phyloP scores from a whole-genome alignment of 2,888 invertebrate genomes.

The Apantesis nais region DNA sequence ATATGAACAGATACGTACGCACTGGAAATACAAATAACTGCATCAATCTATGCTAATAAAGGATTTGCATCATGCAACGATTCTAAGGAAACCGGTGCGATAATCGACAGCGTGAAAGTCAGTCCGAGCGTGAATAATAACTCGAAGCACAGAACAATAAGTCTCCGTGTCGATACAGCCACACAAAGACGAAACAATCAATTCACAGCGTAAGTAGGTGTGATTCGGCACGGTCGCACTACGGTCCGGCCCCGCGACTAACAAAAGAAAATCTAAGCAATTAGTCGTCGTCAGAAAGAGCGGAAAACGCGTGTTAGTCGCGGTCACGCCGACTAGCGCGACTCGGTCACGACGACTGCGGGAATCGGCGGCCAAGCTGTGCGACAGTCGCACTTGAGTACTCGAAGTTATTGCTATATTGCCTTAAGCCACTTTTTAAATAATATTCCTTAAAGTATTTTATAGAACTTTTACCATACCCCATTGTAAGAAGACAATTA shows the following conservation, averaged over 20 bases:
- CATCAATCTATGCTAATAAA: conserved; percentile 33
- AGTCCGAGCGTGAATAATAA: conserved; percentile 80
- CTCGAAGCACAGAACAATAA: conserved; percentile 78
- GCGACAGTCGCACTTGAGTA: conserved; percentile 44
- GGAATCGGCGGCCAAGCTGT: conserved; percentile 31
- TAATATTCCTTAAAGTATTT: background rate
- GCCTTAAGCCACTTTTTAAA: background rate
- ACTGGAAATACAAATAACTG: conserved; percentile 8
- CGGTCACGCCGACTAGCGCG: conserved; percentile 77
- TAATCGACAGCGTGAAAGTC: conserved; percentile 80
- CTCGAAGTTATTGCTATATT: conserved; percentile 7
- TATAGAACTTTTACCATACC: background rate
- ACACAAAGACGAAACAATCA: conserved; percentile 85
- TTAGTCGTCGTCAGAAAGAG: conserved; percentile 86
- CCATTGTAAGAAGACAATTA: background rate
- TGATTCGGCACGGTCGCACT: conserved; percentile 80
- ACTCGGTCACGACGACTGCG: conserved; percentile 65
- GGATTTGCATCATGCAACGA: conserved; percentile 41
- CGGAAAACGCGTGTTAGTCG: conserved; percentile 84
- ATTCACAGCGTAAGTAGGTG: conserved; percentile 84
- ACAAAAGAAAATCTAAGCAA: conserved; percentile 86
- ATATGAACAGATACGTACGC: conserved; percentile 32
- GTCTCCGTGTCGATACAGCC: conserved; percentile 82
- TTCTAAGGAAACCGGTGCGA: conserved; percentile 75
- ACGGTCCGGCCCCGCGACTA: conserved; percentile 82